These are phyloP conservation scores for Anguilla megastoma DNA, from an alignment of 2,797 vertebrate species.

Conservation along the genomic window DNA sequence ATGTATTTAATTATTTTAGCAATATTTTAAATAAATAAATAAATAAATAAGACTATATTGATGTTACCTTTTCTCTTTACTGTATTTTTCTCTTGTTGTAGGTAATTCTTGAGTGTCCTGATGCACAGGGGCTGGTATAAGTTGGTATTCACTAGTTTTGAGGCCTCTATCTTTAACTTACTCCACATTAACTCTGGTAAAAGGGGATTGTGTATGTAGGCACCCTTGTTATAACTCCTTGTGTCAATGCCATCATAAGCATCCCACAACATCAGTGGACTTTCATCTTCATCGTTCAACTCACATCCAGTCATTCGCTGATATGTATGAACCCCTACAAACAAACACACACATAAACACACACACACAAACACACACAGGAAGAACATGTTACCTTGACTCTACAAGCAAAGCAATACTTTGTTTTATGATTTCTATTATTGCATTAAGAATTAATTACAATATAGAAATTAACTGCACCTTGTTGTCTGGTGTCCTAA, in stretches of 20 bases:
- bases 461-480: no score
- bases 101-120: conserved; percentile 21
- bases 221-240: neutral
- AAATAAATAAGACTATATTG: neutral
- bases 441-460: no score
- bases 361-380: neutral
- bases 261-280: neutral
- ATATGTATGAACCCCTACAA: conserved; percentile 10
- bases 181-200: conserved; percentile 4
- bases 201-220: neutral
- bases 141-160: neutral
- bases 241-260: conserved; percentile 8
- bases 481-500: no score
- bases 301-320: conserved; percentile 9
- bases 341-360: neutral
- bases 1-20: no score
- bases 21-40: neutral
- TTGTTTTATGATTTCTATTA: neutral
- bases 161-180: neutral
- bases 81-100: conserved; percentile 8
- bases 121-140: conserved; percentile 24
- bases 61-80: conserved; percentile 14
- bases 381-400: neutral
- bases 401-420: neutral
- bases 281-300: neutral